phyloP scores from a whole-genome alignment of 2,113 vertebrate species.

The Mesocricetus auratus region DNA sequence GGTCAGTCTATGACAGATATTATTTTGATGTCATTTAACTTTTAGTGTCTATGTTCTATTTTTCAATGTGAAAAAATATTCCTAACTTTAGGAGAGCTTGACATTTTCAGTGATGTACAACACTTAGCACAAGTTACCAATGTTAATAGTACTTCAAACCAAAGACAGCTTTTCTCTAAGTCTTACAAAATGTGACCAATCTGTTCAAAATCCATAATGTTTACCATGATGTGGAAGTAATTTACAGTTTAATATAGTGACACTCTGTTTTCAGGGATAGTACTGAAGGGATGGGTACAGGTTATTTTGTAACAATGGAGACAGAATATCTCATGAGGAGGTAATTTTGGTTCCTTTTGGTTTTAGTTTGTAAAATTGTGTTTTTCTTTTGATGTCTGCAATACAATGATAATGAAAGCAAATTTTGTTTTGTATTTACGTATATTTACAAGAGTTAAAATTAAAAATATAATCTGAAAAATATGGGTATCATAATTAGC shows the following conservation, averaged over 20 bases:
- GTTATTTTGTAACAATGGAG: not conserved
- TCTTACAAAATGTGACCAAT: constrained; percentile 51
- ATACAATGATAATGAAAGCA: constrained; percentile 43
- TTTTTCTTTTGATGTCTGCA: constrained; percentile 27
- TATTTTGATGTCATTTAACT: not conserved
- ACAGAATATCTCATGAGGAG: constrained; percentile 39
- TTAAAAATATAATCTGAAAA: constrained; percentile 27
- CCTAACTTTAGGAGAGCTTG: constrained; percentile 8
- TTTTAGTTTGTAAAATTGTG: constrained; percentile 51
- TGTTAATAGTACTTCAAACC: constrained; percentile 52
- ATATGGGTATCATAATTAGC: not conserved
- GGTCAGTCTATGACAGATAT: not conserved
- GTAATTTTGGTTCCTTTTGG: constrained; percentile 47
- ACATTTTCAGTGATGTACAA: not conserved
- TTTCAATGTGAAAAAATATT: not conserved
- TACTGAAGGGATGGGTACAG: not conserved
- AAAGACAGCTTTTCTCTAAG: constrained; percentile 59
- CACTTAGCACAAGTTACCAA: constrained; percentile 54
- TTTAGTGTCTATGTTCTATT: constrained; percentile 12
- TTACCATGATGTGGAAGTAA: constrained; percentile 38
- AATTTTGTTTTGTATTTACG: constrained; percentile 34
- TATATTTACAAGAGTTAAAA: not conserved
- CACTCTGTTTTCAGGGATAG: not conserved
- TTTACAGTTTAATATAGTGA: not conserved
- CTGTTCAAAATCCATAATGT: constrained; percentile 50